These are phyloP conservation scores for Ormyrus nitidulus DNA, from an alignment of 2,888 invertebrate species.

Conservation along the genomic window DNA sequence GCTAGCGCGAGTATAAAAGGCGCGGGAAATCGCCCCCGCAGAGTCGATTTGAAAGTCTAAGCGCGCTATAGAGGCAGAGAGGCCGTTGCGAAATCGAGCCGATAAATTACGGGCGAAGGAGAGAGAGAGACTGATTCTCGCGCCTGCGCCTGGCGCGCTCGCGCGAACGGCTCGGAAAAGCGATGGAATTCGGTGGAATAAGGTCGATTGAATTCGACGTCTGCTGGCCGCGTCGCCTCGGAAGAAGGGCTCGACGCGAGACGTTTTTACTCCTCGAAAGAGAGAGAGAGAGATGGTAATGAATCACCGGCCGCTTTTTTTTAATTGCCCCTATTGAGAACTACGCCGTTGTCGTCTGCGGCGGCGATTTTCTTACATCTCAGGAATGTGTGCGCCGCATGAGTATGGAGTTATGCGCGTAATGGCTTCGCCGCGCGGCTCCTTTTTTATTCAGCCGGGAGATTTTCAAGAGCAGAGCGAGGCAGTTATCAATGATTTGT, in stretches of 20 bases:
- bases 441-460: not conserved
- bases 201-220: constrained; percentile 30
- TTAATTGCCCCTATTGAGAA: constrained; percentile 31
- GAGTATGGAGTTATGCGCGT: constrained; percentile 4
- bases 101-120: constrained; percentile 44
- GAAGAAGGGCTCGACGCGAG: not conserved
- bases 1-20: not conserved
- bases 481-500: too few relatives aligned
- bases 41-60: constrained; percentile 44
- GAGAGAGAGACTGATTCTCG: constrained; percentile 11
- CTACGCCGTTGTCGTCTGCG: not conserved
- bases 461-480: not conserved
- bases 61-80: not conserved
- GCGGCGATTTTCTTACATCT: constrained; percentile 18
- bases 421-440: not conserved
- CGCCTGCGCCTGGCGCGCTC: not conserved
- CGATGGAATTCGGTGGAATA: constrained; percentile 43
- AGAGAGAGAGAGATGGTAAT: constrained; percentile 3
- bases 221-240: not conserved
- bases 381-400: not conserved
- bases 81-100: constrained; percentile 34
- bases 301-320: constrained; percentile 29
- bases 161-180: constrained; percentile 16
- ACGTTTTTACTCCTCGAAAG: constrained; percentile 5
- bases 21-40: not conserved